A percentile compares a stretch with the other conserved stretches of the same genome.
These are phyloP conservation scores for Lipophrys pholis DNA, from an alignment of 2,113 vertebrate species.

Conservation along the genomic window DNA sequence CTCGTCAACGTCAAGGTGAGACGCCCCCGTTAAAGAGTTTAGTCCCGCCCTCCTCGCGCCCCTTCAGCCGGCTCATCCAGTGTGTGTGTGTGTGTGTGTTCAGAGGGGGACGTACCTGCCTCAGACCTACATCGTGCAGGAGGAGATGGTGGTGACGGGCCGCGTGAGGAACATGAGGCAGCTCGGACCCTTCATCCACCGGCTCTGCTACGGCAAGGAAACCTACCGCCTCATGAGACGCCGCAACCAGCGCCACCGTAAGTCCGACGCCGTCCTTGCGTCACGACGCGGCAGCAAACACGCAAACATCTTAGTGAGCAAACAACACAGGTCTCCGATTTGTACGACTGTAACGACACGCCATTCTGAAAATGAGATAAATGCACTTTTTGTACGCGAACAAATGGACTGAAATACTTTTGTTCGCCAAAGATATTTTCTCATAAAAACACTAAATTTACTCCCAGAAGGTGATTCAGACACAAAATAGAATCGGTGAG, in stretches of 20 bases:
- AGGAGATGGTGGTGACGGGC: slow-evolving; percentile 93
- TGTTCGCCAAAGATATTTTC: no score
- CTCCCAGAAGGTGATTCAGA: no score
- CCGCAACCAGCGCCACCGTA: slow-evolving; percentile 84
- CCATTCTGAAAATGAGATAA: no score
- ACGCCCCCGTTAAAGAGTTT: not conserved
- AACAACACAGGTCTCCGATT: no score
- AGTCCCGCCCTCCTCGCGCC: no score
- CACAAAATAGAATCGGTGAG: no score
- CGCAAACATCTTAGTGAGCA: no score
- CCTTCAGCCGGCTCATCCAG: not conserved
- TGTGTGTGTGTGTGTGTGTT: slow-evolving; percentile 53
- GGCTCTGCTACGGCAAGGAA: slow-evolving; percentile 92
- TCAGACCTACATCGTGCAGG: slow-evolving; percentile 94
- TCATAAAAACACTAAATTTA: no score
- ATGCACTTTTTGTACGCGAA: no score
- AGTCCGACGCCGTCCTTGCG: slow-evolving; percentile 64
- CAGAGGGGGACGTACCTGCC: slow-evolving; percentile 95
- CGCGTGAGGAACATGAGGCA: slow-evolving; percentile 89
- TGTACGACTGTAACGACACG: no score
- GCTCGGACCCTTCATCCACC: slow-evolving; percentile 92
- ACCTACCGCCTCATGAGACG: slow-evolving; percentile 93
- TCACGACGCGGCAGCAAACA: no score
- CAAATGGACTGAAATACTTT: no score
- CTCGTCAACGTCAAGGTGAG: slow-evolving; percentile 93